phyloP scores from a whole-genome alignment of 2,797 vertebrate species.

The Aplochiton taeniatus region DNA sequence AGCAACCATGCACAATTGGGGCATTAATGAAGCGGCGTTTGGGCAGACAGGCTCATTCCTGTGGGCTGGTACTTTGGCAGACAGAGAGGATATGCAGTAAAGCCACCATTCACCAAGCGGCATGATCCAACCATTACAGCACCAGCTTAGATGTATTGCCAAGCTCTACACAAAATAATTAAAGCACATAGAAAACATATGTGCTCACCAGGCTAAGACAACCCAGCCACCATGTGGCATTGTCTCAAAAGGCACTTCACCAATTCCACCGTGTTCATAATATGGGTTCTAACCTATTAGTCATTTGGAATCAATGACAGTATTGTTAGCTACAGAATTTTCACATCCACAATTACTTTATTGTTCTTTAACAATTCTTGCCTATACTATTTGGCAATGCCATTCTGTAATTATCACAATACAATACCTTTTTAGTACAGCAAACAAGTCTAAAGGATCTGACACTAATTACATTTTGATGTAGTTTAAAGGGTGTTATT shows the following conservation, averaged over 20 bases:
- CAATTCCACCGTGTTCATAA: constrained; percentile 58
- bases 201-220: constrained; percentile 51
- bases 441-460: too few relatives aligned
- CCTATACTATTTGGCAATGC: too few relatives aligned
- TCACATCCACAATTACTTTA: too few relatives aligned
- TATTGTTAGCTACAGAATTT: too few relatives aligned
- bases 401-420: too few relatives aligned
- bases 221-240: constrained; percentile 50
- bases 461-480: too few relatives aligned
- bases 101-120: constrained; percentile 68
- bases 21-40: constrained; percentile 43
- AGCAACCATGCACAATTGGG: constrained; percentile 46
- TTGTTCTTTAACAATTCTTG: too few relatives aligned
- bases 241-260: constrained; percentile 58
- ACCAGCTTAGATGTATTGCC: constrained; percentile 58
- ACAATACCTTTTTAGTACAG: too few relatives aligned
- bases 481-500: too few relatives aligned
- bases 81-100: constrained; percentile 56
- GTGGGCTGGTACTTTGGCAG: constrained; percentile 55
- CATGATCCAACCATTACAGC: constrained; percentile 72
- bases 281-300: too few relatives aligned
- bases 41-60: constrained; percentile 56
- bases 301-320: too few relatives aligned
- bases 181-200: constrained; percentile 81
- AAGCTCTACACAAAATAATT: constrained; percentile 70